Percentiles rank a stretch among this genome's conserved stretches.
Conservation (phyloP, 37 sponge, comb jelly and placozoan genomes). For the Dysidea cf. avara region DNA sequence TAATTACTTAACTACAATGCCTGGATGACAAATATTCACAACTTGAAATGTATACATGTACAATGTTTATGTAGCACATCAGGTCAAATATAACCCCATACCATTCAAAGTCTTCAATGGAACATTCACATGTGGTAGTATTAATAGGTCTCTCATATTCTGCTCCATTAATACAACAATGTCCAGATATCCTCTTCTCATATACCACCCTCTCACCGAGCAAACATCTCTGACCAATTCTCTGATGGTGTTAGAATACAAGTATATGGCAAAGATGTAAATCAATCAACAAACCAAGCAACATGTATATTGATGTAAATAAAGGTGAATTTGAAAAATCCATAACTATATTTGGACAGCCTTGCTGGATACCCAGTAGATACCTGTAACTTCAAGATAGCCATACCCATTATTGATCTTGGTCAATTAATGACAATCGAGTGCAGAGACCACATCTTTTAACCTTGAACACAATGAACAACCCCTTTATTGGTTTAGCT, state of each 20-base stretch:
- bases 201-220: slow-evolving; percentile 60
- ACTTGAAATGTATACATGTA: background rate
- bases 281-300: background rate
- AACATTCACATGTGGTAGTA: slow-evolving; percentile 51
- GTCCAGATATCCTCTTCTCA: slow-evolving; percentile 51
- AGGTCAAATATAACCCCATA: background rate
- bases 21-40: slow-evolving; percentile 5
- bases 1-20: no score
- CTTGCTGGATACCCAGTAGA: no score
- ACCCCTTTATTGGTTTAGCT: no score
- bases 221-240: slow-evolving; percentile 53
- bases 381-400: no score
- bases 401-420: no score
- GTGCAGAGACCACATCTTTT: no score
- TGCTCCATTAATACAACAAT: slow-evolving; percentile 66
- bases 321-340: no score
- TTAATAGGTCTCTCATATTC: slow-evolving; percentile 35
- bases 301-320: no score
- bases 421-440: no score
- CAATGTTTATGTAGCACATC: background rate
- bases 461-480: no score
- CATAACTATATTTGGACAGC: no score
- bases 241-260: slow-evolving; percentile 5
- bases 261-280: background rate
- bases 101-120: slow-evolving; percentile 84